Evolutionary conservation across 2,888 invertebrate genomes (phyloP).

Genomic region (Tortricodes alternella): DNA sequence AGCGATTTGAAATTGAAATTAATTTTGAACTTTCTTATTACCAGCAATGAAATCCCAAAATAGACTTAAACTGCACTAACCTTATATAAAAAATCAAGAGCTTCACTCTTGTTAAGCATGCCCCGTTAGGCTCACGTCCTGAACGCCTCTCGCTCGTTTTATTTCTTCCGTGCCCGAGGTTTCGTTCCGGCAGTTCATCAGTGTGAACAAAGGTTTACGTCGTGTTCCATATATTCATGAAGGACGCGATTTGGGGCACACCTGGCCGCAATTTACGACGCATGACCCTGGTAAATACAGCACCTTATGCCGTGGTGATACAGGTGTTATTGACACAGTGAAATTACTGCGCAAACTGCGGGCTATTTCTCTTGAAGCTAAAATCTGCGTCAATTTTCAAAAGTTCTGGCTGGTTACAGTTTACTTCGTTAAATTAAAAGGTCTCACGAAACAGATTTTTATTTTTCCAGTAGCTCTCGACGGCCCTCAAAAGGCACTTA

Average conservation of each 20-base stretch:
- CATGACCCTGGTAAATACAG: not conserved
- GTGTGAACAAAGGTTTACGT: conserved; percentile 47
- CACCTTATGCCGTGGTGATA: not conserved
- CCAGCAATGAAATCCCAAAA: too few species aligned
- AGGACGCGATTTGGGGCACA: conserved; percentile 45
- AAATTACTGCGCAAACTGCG: not conserved
- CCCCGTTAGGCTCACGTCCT: too few species aligned
- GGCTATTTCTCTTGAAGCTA: not conserved
- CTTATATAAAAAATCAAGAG: too few species aligned
- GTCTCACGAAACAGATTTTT: not conserved
- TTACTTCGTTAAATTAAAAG: conserved; percentile 3
- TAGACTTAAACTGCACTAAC: too few species aligned
- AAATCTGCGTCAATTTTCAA: conserved; percentile 1
- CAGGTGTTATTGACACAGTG: not conserved
- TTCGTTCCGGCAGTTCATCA: conserved; percentile 34
- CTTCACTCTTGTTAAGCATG: too few species aligned
- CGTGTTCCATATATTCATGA: conserved; percentile 45
- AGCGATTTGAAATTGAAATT: too few species aligned
- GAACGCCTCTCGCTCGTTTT: conserved; percentile 7
- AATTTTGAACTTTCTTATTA: too few species aligned
- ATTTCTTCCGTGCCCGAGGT: not conserved
- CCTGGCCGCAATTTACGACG: conserved; percentile 40
- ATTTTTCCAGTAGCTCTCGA: not conserved
- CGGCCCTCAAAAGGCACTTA: not conserved
- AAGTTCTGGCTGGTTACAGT: not conserved